Conservation (phyloP, 2,888 invertebrate genomes). For the Fragum whitleyi region DNA sequence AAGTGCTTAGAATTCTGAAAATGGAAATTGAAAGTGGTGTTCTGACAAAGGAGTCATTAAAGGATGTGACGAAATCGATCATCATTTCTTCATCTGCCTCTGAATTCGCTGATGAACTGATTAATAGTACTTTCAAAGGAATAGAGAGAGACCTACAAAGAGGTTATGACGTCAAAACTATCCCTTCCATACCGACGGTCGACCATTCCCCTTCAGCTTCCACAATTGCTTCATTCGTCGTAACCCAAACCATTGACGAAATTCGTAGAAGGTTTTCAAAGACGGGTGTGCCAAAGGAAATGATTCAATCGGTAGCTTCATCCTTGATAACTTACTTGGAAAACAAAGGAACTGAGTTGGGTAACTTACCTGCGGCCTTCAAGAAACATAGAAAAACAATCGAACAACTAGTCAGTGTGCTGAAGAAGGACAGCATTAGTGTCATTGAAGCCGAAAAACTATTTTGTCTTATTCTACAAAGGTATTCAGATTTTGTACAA, state of each 20-base stretch:
- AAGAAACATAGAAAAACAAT: slow-evolving; percentile 43
- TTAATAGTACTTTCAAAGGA: slow-evolving; percentile 39
- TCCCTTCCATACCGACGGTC: slow-evolving; percentile 43
- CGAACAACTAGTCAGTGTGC: slow-evolving; percentile 49
- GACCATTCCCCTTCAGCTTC: slow-evolving; percentile 55
- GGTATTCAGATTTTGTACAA: slow-evolving; percentile 50
- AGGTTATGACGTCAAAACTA: slow-evolving; percentile 26
- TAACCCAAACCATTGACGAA: slow-evolving; percentile 54
- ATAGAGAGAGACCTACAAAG: slow-evolving; percentile 51
- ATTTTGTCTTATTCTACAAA: slow-evolving; percentile 66
- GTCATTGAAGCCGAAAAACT: slow-evolving; percentile 60
- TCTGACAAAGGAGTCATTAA: slow-evolving; percentile 58
- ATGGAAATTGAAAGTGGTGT: slow-evolving; percentile 59
- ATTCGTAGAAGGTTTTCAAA: slow-evolving; percentile 55
- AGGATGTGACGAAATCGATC: slow-evolving; percentile 63
- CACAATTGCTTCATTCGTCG: slow-evolving; percentile 62
- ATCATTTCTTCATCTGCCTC: slow-evolving; percentile 45
- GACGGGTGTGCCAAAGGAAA: slow-evolving; percentile 21
- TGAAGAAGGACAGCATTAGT: slow-evolving; percentile 56
- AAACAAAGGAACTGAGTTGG: slow-evolving; percentile 7
- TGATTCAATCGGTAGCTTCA: slow-evolving; percentile 53
- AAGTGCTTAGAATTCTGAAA: slow-evolving; percentile 62
- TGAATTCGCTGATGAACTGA: slow-evolving; percentile 43
- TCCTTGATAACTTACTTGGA: slow-evolving; percentile 43
- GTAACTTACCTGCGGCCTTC: slow-evolving; percentile 38